phyloP scores from a whole-genome alignment of 2,113 vertebrate species.

The Arenaria interpres region DNA sequence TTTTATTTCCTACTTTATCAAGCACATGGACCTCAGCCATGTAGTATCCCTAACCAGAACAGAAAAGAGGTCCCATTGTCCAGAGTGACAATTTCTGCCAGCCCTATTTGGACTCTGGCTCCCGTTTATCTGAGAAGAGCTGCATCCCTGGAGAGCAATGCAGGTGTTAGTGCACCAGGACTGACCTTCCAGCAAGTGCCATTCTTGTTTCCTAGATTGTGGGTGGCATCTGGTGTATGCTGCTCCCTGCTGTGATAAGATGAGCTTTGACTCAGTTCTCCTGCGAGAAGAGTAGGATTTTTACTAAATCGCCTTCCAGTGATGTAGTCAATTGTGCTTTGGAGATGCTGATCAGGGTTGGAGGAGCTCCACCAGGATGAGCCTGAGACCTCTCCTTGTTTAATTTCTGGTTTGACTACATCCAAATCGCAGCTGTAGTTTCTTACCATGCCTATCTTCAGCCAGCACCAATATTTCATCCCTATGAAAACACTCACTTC shows the following conservation, averaged over 20 bases:
- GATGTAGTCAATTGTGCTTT: not conserved
- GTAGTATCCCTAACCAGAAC: not conserved
- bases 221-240: not conserved
- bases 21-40: not conserved
- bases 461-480: not conserved
- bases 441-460: not conserved
- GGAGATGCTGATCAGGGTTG: not conserved
- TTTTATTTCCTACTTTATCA: not conserved
- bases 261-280: not conserved
- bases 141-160: rapidly evolving
- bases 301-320: rapidly evolving
- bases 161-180: not conserved
- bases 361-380: not conserved
- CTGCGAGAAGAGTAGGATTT: not conserved
- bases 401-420: not conserved
- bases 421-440: not conserved
- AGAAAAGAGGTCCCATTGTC: not conserved
- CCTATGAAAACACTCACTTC: not conserved
- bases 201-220: not conserved
- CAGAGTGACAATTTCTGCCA: not conserved
- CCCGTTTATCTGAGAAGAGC: rapidly evolving
- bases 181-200: not conserved
- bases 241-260: not conserved
- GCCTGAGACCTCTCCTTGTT: not conserved
- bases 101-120: not conserved